Evolutionary conservation across 1,140 invertebrate genomes (phyloP), one percentile per base, ranked within the genome.

Genomic region (Leptinotarsa defecta): DNA sequence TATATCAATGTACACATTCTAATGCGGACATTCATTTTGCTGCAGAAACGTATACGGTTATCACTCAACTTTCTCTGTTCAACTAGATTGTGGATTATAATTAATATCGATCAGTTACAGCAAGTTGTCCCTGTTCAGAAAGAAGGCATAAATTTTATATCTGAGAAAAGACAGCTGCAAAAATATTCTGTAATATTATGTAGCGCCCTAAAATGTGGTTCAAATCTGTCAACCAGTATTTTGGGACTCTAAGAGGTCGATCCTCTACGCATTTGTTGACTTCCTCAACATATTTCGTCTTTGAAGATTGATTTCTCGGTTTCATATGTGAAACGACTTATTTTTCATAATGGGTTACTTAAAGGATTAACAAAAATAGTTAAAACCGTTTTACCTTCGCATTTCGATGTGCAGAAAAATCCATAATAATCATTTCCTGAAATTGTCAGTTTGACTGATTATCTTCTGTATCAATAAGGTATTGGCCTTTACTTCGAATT

Each of bases 131-230:
- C 19, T 34, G 64, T 22, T 65, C 20, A 20, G 20, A 22, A 34
- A 6, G 65, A 43, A 68, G 43, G 65, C 65, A 74, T 74, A 0
- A 65, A 74, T 74, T 74, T 74, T 74, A 68, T 67, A 74, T 74
- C 43, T 67, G 72, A 24, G 64, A 61, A 63, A 68, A 72, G 63
- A 68, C 71, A 73, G 71, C 71, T 76, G 70, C 71, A 57, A 77
- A 74, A 68, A 64, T 67, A 68, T 74, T 57, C 52, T 57, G 52
- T 57, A n/a, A 57, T 57, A 15, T 57, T 67, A 34, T 74, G 34
- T 24, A 62, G 72, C 22, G 27, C 20, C n/a, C 72, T 73, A 19
- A 67, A 74, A 43, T 24, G 63, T 74, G 72, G 19, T 52, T 27
- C 49, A 22, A 20, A 74, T 74, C 72, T 74, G 57, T 65, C 64